Evolutionary conservation across 1,140 invertebrate genomes (phyloP).

Genomic region (Euwallacea fornicatus): DNA sequence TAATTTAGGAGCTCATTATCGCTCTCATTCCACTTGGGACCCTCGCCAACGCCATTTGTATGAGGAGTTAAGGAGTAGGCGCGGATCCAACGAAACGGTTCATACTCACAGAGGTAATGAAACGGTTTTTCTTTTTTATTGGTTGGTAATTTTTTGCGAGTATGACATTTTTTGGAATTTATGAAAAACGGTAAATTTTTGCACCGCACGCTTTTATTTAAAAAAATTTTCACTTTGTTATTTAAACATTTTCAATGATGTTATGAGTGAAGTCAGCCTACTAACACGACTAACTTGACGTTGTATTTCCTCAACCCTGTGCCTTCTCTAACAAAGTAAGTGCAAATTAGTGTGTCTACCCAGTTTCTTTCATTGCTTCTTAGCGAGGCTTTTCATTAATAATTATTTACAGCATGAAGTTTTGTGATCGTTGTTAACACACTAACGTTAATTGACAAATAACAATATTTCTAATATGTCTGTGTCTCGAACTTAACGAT

Average conservation of each 20-base stretch:
- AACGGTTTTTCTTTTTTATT: constrained; percentile 25
- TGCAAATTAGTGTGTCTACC: constrained; percentile 13
- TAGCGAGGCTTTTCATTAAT: constrained; percentile 19
- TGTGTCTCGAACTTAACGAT: too few relatives aligned
- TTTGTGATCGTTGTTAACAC: background rate
- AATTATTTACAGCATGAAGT: background rate
- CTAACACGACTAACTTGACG: constrained; percentile 32
- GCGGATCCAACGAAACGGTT: constrained; percentile 63
- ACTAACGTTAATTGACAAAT: too few relatives aligned
- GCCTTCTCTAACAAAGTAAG: constrained; percentile 38
- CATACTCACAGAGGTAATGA: constrained; percentile 60
- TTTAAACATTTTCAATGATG: background rate
- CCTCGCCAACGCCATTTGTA: constrained; percentile 78
- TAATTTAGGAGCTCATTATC: constrained; percentile 54
- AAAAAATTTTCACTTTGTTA: constrained; percentile 11
- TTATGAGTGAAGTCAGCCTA: constrained; percentile 3
- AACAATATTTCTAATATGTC: too few relatives aligned
- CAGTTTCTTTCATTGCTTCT: constrained; percentile 22
- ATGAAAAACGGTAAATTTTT: constrained; percentile 10
- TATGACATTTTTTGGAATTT: background rate
- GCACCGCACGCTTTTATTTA: constrained; percentile 6
- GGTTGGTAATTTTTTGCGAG: constrained; percentile 32
- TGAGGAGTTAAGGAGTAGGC: constrained; percentile 73
- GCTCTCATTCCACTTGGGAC: constrained; percentile 81
- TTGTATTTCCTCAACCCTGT: constrained; percentile 23